Base-by-base conservation (phyloP, 2,113 vertebrate genomes). In the Siniperca chuatsi region DNA sequence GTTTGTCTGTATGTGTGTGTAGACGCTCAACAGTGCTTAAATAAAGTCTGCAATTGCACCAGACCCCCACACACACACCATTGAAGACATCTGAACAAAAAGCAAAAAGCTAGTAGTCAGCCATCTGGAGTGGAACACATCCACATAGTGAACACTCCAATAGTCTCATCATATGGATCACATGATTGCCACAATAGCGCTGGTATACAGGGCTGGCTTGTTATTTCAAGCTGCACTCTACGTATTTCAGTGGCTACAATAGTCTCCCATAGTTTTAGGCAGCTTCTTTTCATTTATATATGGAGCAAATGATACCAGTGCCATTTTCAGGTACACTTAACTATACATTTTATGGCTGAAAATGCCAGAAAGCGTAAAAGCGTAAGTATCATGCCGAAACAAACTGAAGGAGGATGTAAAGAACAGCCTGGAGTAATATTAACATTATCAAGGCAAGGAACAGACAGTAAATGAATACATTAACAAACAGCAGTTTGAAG, bases 41-140 rank as follows among this genome's bases (percentile, higher is more conserved):
- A 78, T 73, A 67, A 42, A 86, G 88, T 87, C 89, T 84, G 52
- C 70, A 69, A 86, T 81, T 89, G 48, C 90, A 74, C 61, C 86
- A 92, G 65, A 67, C 8, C 12, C 60, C 54, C 29, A 79, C 18
- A 86, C 35, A 67, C 72, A 65, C 61, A 77, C 9, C 15, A 75
- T 12, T 52, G 25, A 52, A 70, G 15, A 71, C 50, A 54, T 40
- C 15, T 69, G 44, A 69, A 69, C 21, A 40, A 62, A 77, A 75
- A 67, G 12, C 21, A 40, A 62, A 77, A 75, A 67, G 12, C n/a
- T 76, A 72, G 57, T 0, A 11, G 40, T 50, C 58, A 55, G 21
- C 29, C 75, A 81, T 78, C 54, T 58, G 55, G 48, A 69, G 33
- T 46, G 25, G 20, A 84, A 44, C 44, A 75, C 10, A 60, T 79